Conservation (phyloP, 2,797 vertebrate species). For the Hippopotamyrus pictus region DNA sequence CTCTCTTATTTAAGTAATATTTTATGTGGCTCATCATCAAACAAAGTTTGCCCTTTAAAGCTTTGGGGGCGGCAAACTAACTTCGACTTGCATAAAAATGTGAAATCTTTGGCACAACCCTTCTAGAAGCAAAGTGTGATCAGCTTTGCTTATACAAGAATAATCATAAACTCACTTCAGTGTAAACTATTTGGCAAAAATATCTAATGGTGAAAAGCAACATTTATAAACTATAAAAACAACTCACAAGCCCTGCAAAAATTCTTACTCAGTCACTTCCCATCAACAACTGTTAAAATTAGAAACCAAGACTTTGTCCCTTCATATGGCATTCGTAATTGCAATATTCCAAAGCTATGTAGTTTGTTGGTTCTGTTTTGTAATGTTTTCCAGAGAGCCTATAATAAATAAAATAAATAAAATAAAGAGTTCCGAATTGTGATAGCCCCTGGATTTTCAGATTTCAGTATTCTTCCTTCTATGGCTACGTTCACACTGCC, state of each 20-base stretch:
- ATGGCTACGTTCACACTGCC: no score
- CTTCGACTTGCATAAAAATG: not conserved
- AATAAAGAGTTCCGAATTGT: not conserved
- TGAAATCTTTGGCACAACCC: not conserved
- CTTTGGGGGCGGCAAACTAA: not conserved
- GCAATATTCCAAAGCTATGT: not conserved
- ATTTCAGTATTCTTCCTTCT: not conserved
- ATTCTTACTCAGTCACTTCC: not conserved
- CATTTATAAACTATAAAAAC: not conserved
- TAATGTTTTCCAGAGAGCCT: not conserved
- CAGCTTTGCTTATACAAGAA: not conserved
- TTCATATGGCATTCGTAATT: not conserved
- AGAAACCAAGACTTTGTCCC: not conserved
- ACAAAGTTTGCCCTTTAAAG: not conserved
- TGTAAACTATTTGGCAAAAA: not conserved
- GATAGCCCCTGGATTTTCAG: not conserved
- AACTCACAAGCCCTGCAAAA: not conserved
- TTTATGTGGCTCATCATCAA: not conserved
- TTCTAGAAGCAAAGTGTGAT: not conserved
- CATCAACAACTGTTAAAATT: not conserved
- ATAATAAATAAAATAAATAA: not conserved
- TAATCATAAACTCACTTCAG: not conserved
- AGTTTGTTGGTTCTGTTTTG: not conserved
- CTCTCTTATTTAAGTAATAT: not conserved
- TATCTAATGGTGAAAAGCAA: not conserved